phyloP scores from a whole-genome alignment of 1,140 invertebrate species.

The Pinna nobilis region DNA sequence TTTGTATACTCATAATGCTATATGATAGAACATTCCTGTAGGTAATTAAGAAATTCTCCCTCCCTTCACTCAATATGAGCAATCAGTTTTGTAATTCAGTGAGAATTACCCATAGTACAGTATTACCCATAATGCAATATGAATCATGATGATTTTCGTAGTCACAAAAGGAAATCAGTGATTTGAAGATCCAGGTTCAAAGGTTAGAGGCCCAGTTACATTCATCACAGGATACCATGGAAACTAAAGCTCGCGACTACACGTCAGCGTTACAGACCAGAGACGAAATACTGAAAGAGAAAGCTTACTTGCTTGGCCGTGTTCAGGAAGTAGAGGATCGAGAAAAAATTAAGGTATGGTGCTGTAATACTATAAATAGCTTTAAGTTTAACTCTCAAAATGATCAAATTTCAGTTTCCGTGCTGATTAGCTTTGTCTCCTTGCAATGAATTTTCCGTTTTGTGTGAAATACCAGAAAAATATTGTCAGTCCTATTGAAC shows the following conservation, averaged over 20 bases:
- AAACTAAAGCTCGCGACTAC: slow-evolving; percentile 60
- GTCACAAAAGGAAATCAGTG: slow-evolving; percentile 67
- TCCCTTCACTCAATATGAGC: too few relatives aligned
- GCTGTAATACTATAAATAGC: background rate
- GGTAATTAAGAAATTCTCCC: too few relatives aligned
- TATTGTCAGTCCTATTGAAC: background rate
- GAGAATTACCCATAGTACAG: too few relatives aligned
- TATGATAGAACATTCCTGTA: too few relatives aligned
- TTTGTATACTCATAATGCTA: too few relatives aligned
- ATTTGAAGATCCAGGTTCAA: slow-evolving; percentile 58
- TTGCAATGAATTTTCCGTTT: background rate
- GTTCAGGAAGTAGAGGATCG: slow-evolving; percentile 62
- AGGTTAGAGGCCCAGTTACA: slow-evolving; percentile 60
- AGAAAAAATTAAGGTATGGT: slow-evolving; percentile 62
- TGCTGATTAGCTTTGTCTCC: background rate
- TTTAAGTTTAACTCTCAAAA: background rate
- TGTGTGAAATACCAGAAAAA: background rate
- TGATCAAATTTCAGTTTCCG: background rate
- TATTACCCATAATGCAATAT: too few relatives aligned
- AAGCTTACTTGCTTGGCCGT: slow-evolving; percentile 48
- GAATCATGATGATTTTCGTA: slow-evolving; percentile 30
- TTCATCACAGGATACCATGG: slow-evolving; percentile 47
- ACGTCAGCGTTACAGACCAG: slow-evolving; percentile 43
- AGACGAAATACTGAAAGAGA: slow-evolving; percentile 65
- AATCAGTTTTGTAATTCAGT: too few relatives aligned